Percentiles rank a stretch among this genome's conserved stretches.
These are phyloP conservation scores for Tiaroga cobitis DNA, from an alignment of 2,797 vertebrate species.

Conservation along the genomic window DNA sequence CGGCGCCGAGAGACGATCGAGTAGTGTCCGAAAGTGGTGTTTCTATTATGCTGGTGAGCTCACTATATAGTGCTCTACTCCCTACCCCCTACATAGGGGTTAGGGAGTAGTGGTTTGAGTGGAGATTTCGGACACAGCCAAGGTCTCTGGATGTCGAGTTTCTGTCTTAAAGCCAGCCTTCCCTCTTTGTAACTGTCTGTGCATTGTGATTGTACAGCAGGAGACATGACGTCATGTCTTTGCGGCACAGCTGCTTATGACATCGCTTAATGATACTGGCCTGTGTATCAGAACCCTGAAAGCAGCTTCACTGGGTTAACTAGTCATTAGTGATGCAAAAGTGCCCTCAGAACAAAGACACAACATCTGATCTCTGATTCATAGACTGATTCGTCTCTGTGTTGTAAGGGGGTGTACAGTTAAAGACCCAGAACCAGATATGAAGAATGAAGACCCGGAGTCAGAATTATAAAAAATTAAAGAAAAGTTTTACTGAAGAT, in stretches of 20 bases:
- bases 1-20: no score
- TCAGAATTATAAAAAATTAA: no score
- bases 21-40: no score
- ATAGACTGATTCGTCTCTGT: constrained; percentile 1
- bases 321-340: constrained; percentile 25
- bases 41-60: no score
- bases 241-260: constrained; percentile 33
- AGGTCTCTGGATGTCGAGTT: constrained; percentile 10
- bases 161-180: constrained; percentile 15
- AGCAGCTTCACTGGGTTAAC: constrained; percentile 14
- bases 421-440: no score
- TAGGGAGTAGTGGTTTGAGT: no score
- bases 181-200: background rate
- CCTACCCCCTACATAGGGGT: no score
- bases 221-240: constrained; percentile 34
- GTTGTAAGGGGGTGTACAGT: no score
- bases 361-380: constrained; percentile 40
- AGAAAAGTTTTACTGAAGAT: no score
- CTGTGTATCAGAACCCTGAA: constrained; percentile 9
- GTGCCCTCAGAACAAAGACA: constrained; percentile 38
- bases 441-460: no score
- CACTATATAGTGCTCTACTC: no score
- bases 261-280: constrained; percentile 22
- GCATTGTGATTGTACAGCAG: constrained; percentile 10
- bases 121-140: no score